Percentiles rank a stretch among this genome's conserved stretches.
These are phyloP conservation scores for Onthophagus taurus DNA, from an alignment of 1,140 invertebrate genomes.

Conservation along the genomic window DNA sequence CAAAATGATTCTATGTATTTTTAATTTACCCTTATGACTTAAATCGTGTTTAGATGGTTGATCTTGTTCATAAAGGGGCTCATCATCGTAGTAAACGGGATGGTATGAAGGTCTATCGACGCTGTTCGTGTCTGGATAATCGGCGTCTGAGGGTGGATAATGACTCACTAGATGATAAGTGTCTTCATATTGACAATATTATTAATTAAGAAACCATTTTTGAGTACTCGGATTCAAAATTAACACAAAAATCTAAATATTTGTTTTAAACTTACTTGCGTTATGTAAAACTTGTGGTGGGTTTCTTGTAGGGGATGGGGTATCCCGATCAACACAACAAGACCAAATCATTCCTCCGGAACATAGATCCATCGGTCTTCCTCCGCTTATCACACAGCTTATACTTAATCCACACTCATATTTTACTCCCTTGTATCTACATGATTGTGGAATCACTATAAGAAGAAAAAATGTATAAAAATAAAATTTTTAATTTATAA, in stretches of 20 bases:
- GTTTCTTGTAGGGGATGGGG: slow-evolving; percentile 43
- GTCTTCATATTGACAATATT: slow-evolving; percentile 36
- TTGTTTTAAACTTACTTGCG: slow-evolving; percentile 64
- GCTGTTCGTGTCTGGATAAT: slow-evolving; percentile 35
- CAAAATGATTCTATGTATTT: too few relatives aligned
- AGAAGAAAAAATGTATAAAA: slow-evolving; percentile 20
- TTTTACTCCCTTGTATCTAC: slow-evolving; percentile 77
- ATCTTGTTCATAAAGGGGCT: too few relatives aligned
- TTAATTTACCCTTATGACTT: slow-evolving; percentile 20
- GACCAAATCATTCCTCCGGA: slow-evolving; percentile 90
- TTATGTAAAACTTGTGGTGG: slow-evolving; percentile 58
- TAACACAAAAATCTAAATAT: background rate
- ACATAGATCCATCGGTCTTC: slow-evolving; percentile 79
- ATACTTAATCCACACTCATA: slow-evolving; percentile 85
- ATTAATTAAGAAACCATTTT: too few relatives aligned
- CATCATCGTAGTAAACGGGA: slow-evolving; percentile 37
- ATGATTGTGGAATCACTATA: slow-evolving; percentile 86
- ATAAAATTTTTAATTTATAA: too few relatives aligned
- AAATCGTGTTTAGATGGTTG: slow-evolving; percentile 17
- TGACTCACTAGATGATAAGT: slow-evolving; percentile 48
- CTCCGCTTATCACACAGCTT: slow-evolving; percentile 78
- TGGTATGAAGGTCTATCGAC: slow-evolving; percentile 43
- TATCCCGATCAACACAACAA: slow-evolving; percentile 79
- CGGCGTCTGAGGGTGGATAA: slow-evolving; percentile 39
- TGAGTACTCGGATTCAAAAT: too few relatives aligned